Conservation (phyloP, 2,113 vertebrate genomes). For the Tiliqua scincoides region DNA sequence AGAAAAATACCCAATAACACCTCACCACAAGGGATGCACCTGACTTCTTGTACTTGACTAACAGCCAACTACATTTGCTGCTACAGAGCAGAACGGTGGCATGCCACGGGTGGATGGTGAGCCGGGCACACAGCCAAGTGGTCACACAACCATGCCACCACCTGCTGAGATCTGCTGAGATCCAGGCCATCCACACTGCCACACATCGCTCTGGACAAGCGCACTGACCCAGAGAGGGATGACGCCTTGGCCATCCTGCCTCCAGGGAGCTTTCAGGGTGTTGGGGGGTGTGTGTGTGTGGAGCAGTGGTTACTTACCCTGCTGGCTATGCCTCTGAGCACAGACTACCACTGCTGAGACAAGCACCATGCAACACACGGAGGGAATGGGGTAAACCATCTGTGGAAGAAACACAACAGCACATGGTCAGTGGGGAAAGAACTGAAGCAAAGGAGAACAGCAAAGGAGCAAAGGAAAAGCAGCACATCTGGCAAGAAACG, state of each 20-base stretch:
- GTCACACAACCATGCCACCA: not conserved
- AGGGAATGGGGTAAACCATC: slow-evolving; percentile 93
- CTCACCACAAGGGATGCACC: no score
- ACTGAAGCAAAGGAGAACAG: not conserved
- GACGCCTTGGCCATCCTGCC: no score
- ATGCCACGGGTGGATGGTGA: not conserved
- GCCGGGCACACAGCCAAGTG: not conserved
- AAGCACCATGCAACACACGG: slow-evolving; percentile 91
- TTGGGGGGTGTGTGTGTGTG: not conserved
- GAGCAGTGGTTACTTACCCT: slow-evolving; percentile 81
- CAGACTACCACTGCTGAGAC: slow-evolving; percentile 89
- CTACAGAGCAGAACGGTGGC: not conserved
- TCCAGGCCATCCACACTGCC: not conserved
- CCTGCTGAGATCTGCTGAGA: no score
- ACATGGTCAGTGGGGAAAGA: not conserved
- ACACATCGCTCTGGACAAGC: not conserved
- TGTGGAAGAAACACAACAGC: slow-evolving; percentile 78
- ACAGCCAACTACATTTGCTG: not conserved
- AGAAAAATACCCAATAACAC: not conserved
- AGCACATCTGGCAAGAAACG: fast-evolving
- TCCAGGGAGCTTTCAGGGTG: not conserved
- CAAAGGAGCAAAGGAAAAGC: not conserved
- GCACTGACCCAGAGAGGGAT: fast-evolving
- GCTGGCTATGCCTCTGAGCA: slow-evolving; percentile 90
- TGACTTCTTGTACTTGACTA: not conserved